Conservation (phyloP, 2,797 vertebrate species). For the Gobio occitaniae region DNA sequence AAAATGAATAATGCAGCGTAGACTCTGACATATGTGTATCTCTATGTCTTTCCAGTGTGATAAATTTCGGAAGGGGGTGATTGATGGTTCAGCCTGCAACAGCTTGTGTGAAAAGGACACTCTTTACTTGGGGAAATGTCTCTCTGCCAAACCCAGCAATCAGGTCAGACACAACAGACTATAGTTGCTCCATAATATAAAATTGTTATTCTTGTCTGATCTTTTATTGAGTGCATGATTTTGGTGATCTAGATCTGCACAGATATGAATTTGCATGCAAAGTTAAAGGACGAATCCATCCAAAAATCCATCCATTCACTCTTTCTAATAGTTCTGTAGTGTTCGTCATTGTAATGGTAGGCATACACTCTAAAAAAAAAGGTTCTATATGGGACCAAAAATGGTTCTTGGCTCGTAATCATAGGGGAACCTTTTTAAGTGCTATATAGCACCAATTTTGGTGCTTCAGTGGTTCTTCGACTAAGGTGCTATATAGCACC, state of each 20-base stretch:
- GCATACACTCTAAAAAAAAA: too few species aligned
- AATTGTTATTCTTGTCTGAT: background rate
- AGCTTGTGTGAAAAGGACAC: conserved; percentile 95
- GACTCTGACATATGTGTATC: conserved; percentile 38
- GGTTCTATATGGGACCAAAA: too few species aligned
- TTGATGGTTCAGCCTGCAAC: conserved; percentile 94
- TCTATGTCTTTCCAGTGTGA: conserved; percentile 83
- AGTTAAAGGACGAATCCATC: background rate
- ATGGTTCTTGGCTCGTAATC: too few species aligned
- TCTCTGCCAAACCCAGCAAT: conserved; percentile 89
- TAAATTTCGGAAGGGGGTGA: conserved; percentile 93
- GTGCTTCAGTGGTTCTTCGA: too few species aligned
- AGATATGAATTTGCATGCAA: background rate
- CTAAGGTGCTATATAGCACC: too few species aligned
- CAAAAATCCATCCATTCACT: background rate
- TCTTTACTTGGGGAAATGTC: conserved; percentile 93
- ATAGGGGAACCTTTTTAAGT: too few species aligned
- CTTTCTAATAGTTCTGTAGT: background rate
- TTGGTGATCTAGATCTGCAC: background rate
- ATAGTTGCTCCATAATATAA: conserved; percentile 11
- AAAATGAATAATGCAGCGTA: conserved; percentile 27
- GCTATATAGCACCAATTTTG: too few species aligned
- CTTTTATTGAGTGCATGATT: background rate
- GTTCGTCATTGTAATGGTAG: background rate
- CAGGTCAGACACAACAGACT: conserved; percentile 81